Evolutionary conservation across 2,888 invertebrate species (phyloP).

Genomic region (Phlogophora meticulosa): DNA sequence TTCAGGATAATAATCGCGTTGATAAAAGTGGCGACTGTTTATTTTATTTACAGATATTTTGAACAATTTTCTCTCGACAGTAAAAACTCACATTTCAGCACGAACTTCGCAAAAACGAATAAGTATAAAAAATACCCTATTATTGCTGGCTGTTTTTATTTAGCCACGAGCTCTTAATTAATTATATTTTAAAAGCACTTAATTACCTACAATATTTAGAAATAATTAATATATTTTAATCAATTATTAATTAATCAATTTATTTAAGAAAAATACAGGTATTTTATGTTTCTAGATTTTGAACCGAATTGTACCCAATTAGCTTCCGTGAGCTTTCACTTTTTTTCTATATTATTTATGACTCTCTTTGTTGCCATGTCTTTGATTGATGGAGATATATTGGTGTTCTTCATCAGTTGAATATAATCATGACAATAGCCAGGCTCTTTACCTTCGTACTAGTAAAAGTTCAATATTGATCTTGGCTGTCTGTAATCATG

Average conservation of each 20-base stretch:
- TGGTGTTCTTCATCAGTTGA: conserved; percentile 16
- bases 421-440: conserved; percentile 23
- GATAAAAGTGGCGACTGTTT: conserved; percentile 6
- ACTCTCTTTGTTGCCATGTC: conserved; percentile 50
- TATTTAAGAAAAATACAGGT: conserved; percentile 1
- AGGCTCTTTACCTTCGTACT: background rate
- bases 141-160: too few relatives aligned
- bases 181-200: too few relatives aligned
- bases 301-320: conserved; percentile 55
- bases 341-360: conserved; percentile 55
- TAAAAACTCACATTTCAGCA: too few relatives aligned
- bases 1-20: background rate
- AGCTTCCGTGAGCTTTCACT: conserved; percentile 69
- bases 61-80: too few relatives aligned
- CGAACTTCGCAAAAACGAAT: too few relatives aligned
- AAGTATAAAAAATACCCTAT: too few relatives aligned
- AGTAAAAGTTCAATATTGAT: conserved; percentile 21
- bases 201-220: background rate
- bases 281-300: conserved; percentile 33
- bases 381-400: conserved; percentile 53
- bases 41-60: background rate
- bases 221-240: background rate
- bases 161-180: too few relatives aligned
- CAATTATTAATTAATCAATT: too few relatives aligned
- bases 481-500: background rate